A percentile compares a stretch with the other conserved stretches of the same genome.
phyloP scores from a whole-genome alignment of 1,140 invertebrate species.

The Caerostris darwini region DNA sequence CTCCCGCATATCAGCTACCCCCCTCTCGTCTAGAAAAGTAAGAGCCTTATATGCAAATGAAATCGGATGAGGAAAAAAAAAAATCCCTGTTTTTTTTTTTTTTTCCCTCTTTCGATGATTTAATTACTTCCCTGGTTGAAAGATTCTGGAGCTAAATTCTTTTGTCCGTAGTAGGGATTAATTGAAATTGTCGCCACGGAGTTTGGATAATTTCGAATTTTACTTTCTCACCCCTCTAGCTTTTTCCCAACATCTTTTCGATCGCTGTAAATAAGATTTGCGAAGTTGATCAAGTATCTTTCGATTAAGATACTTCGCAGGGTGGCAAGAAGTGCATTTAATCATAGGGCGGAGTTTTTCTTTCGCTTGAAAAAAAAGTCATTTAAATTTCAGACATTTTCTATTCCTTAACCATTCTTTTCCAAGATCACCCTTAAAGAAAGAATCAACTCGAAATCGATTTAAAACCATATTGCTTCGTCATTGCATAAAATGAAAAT shows the following conservation, averaged over 20 bases:
- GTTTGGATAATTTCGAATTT: slow-evolving; percentile 69
- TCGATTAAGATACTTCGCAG: slow-evolving; percentile 23
- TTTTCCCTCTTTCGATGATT: slow-evolving; percentile 60
- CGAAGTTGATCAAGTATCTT: slow-evolving; percentile 12
- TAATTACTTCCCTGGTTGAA: slow-evolving; percentile 70
- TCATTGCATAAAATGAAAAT: not conserved
- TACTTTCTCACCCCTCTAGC: slow-evolving; percentile 20
- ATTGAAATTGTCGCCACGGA: slow-evolving; percentile 72
- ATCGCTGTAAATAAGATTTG: slow-evolving; percentile 60
- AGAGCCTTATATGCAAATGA: slow-evolving; percentile 72
- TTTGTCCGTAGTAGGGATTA: slow-evolving; percentile 66
- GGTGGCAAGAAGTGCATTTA: not conserved
- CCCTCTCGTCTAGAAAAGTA: slow-evolving; percentile 5
- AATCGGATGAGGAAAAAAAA: slow-evolving; percentile 20
- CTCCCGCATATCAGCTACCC: not conserved
- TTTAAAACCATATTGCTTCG: slow-evolving; percentile 1
- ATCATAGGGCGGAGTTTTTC: not conserved
- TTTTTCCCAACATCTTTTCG: not conserved
- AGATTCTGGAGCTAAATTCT: slow-evolving; percentile 64
- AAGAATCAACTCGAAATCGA: not conserved
- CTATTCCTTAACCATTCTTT: not conserved
- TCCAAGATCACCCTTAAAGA: not conserved
- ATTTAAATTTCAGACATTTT: not conserved
- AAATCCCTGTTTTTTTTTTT: slow-evolving; percentile 5
- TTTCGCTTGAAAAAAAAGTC: slow-evolving; percentile 7